Conservation (phyloP, 2,888 invertebrate genomes). For the Diabrotica balteata region DNA sequence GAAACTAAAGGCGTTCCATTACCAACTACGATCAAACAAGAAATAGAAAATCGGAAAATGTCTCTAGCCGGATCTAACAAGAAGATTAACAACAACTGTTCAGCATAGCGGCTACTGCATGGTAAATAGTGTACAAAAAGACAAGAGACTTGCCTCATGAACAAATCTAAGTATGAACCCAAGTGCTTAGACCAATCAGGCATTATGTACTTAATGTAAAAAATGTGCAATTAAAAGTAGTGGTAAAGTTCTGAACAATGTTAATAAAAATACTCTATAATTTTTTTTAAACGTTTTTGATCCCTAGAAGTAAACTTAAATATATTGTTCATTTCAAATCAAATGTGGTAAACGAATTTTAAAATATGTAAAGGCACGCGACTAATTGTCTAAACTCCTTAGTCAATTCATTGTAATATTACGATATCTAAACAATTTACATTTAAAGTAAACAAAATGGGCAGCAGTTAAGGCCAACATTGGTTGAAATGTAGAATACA, state of each 20-base stretch:
- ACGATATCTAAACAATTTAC: too few relatives aligned
- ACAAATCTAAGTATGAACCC: background rate
- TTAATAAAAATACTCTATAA: too few relatives aligned
- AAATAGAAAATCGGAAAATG: constrained; percentile 30
- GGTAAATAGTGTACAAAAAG: too few relatives aligned
- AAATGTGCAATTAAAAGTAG: background rate
- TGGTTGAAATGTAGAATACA: too few relatives aligned
- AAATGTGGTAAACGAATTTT: background rate
- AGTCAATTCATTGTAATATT: too few relatives aligned
- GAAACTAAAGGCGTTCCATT: constrained; percentile 72
- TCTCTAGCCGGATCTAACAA: constrained; percentile 30
- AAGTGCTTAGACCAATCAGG: background rate
- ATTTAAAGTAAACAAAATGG: too few relatives aligned
- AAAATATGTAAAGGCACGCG: background rate
- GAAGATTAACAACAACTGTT: constrained; percentile 43
- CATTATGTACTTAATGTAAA: constrained; percentile 12
- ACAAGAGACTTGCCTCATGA: too few relatives aligned
- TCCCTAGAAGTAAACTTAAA: too few relatives aligned
- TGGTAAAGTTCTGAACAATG: too few relatives aligned
- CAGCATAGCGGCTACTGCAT: constrained; percentile 25
- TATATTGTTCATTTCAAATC: background rate
- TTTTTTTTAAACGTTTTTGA: too few relatives aligned
- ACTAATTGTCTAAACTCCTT: too few relatives aligned
- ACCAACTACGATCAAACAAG: constrained; percentile 53
- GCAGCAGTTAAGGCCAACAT: too few relatives aligned